Percentiles rank a stretch among this genome's conserved stretches.
Evolutionary conservation across 2,797 vertebrate genomes (phyloP).

Genomic region (Vireo griseus): DNA sequence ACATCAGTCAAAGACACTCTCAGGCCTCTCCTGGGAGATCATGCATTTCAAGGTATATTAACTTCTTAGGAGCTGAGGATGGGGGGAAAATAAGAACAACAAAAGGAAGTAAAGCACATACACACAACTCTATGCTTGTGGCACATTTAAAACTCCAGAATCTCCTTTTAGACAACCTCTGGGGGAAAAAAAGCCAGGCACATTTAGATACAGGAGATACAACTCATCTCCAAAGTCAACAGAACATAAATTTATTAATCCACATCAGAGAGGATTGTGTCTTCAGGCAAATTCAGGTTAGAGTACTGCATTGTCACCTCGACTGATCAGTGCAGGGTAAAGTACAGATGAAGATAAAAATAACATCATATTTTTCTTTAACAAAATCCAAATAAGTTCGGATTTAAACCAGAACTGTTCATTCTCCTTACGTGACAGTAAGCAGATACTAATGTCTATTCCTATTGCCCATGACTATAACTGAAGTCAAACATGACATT

Average conservation of each 20-base stretch:
- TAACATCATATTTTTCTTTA: background rate
- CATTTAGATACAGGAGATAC: background rate
- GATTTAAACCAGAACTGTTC: background rate
- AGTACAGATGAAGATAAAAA: background rate
- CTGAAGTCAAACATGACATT: background rate
- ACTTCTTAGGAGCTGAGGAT: background rate
- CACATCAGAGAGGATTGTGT: background rate
- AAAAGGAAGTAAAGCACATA: background rate
- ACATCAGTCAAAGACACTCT: background rate
- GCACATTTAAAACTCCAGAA: background rate
- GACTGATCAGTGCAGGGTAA: background rate
- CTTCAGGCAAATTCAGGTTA: background rate
- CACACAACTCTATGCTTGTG: background rate
- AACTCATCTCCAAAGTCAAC: background rate
- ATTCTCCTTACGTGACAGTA: background rate
- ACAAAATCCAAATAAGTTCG: background rate
- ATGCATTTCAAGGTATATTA: background rate
- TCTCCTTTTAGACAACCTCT: background rate
- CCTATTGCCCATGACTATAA: background rate
- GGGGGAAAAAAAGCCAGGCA: accelerated
- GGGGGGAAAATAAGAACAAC: accelerated
- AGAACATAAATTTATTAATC: background rate
- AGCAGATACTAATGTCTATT: background rate
- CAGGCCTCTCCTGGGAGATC: background rate
- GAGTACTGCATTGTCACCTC: background rate